Conservation (phyloP, 2,888 invertebrate genomes). For the Parelbella ahira region DNA sequence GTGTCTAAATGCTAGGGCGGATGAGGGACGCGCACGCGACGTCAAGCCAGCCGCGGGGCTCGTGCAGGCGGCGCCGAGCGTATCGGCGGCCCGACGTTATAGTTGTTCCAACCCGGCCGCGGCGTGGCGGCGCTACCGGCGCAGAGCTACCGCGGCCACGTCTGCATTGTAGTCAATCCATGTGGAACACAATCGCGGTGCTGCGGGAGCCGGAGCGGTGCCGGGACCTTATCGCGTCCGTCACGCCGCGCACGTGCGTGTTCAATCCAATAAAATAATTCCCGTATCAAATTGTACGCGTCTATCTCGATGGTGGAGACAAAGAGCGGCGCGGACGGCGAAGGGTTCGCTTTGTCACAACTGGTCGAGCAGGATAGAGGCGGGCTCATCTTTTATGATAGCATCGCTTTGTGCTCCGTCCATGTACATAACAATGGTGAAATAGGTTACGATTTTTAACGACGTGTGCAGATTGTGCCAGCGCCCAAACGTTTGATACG, state of each 20-base stretch:
- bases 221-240: slow-evolving; percentile 75
- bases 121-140: slow-evolving; percentile 54
- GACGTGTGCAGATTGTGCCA: too few relatives aligned
- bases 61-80: slow-evolving; percentile 16
- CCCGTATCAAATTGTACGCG: slow-evolving; percentile 79
- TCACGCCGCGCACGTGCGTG: slow-evolving; percentile 78
- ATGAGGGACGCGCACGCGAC: slow-evolving; percentile 57
- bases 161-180: slow-evolving; percentile 70
- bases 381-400: slow-evolving; percentile 57
- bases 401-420: slow-evolving; percentile 52
- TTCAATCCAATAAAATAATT: slow-evolving; percentile 78
- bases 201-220: slow-evolving; percentile 57
- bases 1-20: slow-evolving; percentile 45
- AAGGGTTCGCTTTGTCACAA: slow-evolving; percentile 73
- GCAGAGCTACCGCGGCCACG: slow-evolving; percentile 58
- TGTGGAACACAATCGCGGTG: slow-evolving; percentile 77
- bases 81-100: slow-evolving; percentile 32
- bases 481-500: too few relatives aligned
- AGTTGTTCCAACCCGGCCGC: slow-evolving; percentile 56
- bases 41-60: slow-evolving; percentile 40
- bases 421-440: slow-evolving; percentile 46
- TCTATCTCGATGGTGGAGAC: slow-evolving; percentile 77
- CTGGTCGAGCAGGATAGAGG: slow-evolving; percentile 69
- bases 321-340: slow-evolving; percentile 60
- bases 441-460: slow-evolving; percentile 58